These are phyloP conservation scores for Scaptomyza graminum DNA, from an alignment of 1,140 invertebrate species.

Conservation along the genomic window DNA sequence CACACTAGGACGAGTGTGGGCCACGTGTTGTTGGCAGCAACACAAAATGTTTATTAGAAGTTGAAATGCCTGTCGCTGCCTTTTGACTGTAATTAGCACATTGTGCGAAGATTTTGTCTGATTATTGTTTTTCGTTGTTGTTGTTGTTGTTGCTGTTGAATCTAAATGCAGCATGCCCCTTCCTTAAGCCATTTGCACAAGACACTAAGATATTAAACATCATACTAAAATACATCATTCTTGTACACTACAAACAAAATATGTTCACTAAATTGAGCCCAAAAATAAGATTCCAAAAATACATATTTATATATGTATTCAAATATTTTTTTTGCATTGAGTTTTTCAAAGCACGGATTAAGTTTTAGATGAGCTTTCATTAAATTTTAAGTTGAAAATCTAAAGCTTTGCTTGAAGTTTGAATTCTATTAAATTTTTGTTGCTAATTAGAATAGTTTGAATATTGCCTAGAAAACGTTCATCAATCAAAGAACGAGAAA, in stretches of 20 bases:
- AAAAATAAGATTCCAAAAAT: neutral
- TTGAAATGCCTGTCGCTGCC: conserved; percentile 63
- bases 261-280: conserved; percentile 4
- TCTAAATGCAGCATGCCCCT: conserved; percentile 24
- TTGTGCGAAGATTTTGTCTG: conserved; percentile 44
- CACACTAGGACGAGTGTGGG: conserved; percentile 3
- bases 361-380: no score
- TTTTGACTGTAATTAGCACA: conserved; percentile 73
- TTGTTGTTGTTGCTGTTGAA: conserved; percentile 29
- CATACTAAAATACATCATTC: conserved; percentile 1
- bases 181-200: conserved; percentile 1
- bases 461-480: no score
- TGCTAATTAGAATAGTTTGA: no score
- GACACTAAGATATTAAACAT: neutral
- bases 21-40: conserved; percentile 37
- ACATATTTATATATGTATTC: neutral
- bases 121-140: neutral
- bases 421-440: no score
- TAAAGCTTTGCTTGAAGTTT: no score
- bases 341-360: no score
- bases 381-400: no score
- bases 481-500: no score
- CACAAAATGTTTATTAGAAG: conserved; percentile 48
- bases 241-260: neutral
- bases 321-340: no score